Conservation (phyloP, 2,797 vertebrate genomes). For the Pseudochirops cupreus region DNA sequence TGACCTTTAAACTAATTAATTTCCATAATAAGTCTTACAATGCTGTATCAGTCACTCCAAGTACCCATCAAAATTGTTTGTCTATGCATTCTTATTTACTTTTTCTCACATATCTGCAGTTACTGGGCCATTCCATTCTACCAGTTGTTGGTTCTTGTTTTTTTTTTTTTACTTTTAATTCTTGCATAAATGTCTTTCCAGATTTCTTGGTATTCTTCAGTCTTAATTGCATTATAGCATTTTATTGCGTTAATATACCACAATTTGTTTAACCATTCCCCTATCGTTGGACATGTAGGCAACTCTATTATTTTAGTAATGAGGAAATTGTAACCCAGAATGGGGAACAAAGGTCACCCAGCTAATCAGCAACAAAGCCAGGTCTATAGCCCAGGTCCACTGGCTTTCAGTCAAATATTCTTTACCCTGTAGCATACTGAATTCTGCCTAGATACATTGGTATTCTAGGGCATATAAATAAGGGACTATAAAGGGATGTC, state of each 20-base stretch:
- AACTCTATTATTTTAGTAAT: not conserved
- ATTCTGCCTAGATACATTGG: not conserved
- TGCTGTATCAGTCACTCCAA: not conserved
- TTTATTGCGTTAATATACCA: not conserved
- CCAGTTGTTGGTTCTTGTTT: not conserved
- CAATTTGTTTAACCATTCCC: not conserved
- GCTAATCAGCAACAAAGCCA: not conserved
- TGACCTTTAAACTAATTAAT: not conserved
- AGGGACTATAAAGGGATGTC: not conserved
- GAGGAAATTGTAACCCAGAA: not conserved
- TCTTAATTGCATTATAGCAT: not conserved
- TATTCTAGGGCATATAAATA: not conserved
- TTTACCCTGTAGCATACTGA: not conserved
- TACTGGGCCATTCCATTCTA: not conserved
- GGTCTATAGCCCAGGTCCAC: not conserved
- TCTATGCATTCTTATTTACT: not conserved
- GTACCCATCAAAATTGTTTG: not conserved
- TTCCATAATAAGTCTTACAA: not conserved
- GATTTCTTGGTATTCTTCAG: not conserved
- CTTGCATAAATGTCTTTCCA: not conserved
- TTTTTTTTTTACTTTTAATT: not conserved
- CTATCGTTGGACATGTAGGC: not conserved
- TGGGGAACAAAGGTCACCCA: not conserved
- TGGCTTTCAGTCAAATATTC: not conserved
- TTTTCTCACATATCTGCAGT: not conserved